A percentile compares a stretch with the other conserved stretches of the same genome.
Evolutionary conservation across 37 sponge, comb jelly and placozoan genomes (phyloP).

Genomic region (Diacarnus erythraeanus): DNA sequence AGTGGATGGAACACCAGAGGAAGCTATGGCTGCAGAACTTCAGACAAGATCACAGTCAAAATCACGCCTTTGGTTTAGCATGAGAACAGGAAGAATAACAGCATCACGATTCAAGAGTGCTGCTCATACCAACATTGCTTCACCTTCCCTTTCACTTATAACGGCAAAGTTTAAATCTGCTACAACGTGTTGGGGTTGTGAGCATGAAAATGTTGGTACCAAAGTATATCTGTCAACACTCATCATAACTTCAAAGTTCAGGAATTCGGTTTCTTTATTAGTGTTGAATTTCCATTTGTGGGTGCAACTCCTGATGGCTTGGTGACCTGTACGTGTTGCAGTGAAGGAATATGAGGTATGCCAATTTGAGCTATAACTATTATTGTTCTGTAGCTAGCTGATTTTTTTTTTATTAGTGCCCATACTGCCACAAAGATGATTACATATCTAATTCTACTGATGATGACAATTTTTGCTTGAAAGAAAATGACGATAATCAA

Average conservation of each 20-base stretch:
- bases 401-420: constrained; percentile 18
- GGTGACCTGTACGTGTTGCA: constrained; percentile 57
- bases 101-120: constrained; percentile 28
- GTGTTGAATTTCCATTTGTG: constrained; percentile 40
- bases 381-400: not conserved
- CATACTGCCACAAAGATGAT: constrained; percentile 39
- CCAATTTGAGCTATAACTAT: not conserved
- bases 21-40: constrained; percentile 20
- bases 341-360: constrained; percentile 50
- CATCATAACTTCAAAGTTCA: too few species aligned
- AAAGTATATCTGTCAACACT: too few species aligned
- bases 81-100: constrained; percentile 64
- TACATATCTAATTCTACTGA: constrained; percentile 14
- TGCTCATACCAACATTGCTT: not conserved
- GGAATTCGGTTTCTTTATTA: constrained; percentile 42
- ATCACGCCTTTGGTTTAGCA: constrained; percentile 44
- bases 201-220: constrained; percentile 59
- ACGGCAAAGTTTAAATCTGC: constrained; percentile 37
- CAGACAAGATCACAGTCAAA: constrained; percentile 49
- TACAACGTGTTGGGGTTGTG: constrained; percentile 57
- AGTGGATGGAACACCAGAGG: constrained; percentile 4
- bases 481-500: not conserved
- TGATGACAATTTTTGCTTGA: constrained; percentile 37
- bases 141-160: constrained; percentile 54
- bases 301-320: constrained; percentile 74